Evolutionary conservation across 2,888 invertebrate genomes (phyloP).

Genomic region (Adela reaumurella): DNA sequence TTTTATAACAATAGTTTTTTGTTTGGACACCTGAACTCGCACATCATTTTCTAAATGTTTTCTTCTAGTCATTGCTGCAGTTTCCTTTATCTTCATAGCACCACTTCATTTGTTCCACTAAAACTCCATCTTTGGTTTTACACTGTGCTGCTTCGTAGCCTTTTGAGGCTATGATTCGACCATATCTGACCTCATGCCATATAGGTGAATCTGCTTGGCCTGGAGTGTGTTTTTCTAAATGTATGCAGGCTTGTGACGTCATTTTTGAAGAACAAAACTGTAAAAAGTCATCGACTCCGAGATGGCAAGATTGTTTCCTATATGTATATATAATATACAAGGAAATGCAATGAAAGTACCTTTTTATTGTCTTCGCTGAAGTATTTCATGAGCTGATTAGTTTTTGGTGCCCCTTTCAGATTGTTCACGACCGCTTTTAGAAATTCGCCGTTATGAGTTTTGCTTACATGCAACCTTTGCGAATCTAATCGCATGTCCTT

Average conservation of each 20-base stretch:
- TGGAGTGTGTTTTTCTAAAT: slow-evolving; percentile 6
- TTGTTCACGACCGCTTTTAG: too few species aligned
- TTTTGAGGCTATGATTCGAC: slow-evolving; percentile 14
- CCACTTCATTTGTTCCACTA: slow-evolving; percentile 10
- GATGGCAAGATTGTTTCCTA: too few species aligned
- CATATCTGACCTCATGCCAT: slow-evolving; percentile 13
- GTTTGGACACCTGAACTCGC: not conserved
- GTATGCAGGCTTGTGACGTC: slow-evolving; percentile 2
- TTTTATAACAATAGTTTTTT: not conserved
- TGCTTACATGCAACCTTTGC: too few species aligned
- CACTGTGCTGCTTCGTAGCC: slow-evolving; percentile 12
- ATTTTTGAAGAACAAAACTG: too few species aligned
- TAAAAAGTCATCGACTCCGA: too few species aligned
- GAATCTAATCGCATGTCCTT: too few species aligned
- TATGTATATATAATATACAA: too few species aligned
- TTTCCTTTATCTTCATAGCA: slow-evolving; percentile 1
- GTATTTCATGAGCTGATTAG: not conserved
- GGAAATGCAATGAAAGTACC: too few species aligned
- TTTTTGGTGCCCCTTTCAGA: not conserved
- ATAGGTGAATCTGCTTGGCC: slow-evolving; percentile 8
- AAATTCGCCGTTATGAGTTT: too few species aligned
- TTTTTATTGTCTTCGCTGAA: not conserved
- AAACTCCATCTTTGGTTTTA: slow-evolving; percentile 9
- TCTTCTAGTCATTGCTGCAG: not conserved
- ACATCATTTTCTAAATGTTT: not conserved